phyloP scores from a whole-genome alignment of 2,797 vertebrate genomes.

The Channallabes apus region DNA sequence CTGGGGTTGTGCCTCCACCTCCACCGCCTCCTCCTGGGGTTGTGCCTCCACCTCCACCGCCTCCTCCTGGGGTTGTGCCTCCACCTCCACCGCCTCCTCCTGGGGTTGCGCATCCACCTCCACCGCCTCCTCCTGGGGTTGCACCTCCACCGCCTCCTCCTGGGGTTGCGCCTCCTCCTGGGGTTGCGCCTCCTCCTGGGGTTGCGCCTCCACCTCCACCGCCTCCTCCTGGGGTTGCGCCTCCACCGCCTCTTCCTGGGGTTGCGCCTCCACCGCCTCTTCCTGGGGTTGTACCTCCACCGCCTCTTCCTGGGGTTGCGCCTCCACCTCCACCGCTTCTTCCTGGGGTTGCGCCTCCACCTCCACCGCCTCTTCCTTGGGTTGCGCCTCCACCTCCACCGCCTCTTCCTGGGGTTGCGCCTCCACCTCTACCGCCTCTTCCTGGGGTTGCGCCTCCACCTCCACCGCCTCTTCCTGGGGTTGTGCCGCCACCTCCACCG shows the following conservation, averaged over 20 bases:
- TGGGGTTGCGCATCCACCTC: constrained; percentile 8
- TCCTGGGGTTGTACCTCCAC: constrained; percentile 21
- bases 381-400: constrained; percentile 30
- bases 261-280: too few species aligned
- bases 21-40: too few species aligned
- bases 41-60: too few species aligned
- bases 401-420: constrained; percentile 18
- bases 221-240: too few species aligned
- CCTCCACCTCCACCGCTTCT: constrained; percentile 40
- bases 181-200: constrained; percentile 16
- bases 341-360: constrained; percentile 7
- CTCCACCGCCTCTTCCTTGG: constrained; percentile 30
- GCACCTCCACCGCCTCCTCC: constrained; percentile 36
- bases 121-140: constrained; percentile 47
- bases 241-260: too few species aligned
- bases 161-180: constrained; percentile 9
- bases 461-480: constrained; percentile 55
- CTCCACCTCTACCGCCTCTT: constrained; percentile 17
- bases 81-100: too few species aligned
- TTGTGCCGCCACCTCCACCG: constrained; percentile 26
- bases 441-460: constrained; percentile 27
- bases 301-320: constrained; percentile 55
- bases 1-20: too few species aligned
- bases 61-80: too few species aligned
- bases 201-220: constrained; percentile 14